Percentiles rank a stretch among this genome's conserved stretches.
These are phyloP conservation scores for Brachionus plicatilis DNA, from an alignment of 1,140 invertebrate genomes.

Conservation along the genomic window DNA sequence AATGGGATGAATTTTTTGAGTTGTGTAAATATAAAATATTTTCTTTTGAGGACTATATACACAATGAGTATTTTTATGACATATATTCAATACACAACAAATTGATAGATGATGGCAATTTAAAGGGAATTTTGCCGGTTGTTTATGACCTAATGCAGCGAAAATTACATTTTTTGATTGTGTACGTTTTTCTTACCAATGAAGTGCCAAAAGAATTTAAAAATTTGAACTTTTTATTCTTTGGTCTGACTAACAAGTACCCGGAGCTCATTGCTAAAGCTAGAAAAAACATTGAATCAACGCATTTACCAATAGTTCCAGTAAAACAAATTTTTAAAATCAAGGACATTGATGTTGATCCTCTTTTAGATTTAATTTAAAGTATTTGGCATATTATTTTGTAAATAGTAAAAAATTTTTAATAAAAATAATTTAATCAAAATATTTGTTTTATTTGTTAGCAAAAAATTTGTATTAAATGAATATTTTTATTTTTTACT, in stretches of 20 bases:
- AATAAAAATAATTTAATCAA: not conserved
- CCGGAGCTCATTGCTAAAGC: not conserved
- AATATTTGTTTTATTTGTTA: too few species aligned
- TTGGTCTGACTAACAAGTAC: constrained; percentile 9
- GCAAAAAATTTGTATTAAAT: too few species aligned
- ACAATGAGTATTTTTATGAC: not conserved
- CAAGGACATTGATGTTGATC: not conserved
- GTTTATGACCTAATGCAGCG: not conserved
- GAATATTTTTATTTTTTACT: too few species aligned
- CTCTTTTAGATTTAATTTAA: not conserved
- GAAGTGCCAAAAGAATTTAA: constrained; percentile 2
- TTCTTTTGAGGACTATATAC: not conserved
- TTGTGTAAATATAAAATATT: constrained; percentile 11
- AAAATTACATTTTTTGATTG: constrained; percentile 10
- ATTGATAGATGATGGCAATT: not conserved
- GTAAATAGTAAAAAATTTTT: not conserved
- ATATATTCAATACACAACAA: not conserved
- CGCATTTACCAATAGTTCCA: not conserved
- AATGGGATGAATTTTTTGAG: constrained; percentile 14
- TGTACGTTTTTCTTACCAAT: not conserved
- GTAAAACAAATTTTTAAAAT: not conserved
- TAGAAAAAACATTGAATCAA: not conserved
- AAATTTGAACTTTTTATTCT: constrained; percentile 1
- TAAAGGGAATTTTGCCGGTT: not conserved
- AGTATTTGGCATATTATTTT: not conserved